These are phyloP conservation scores for Urosaurus nigricauda DNA, from an alignment of 2,797 vertebrate species.

Conservation along the genomic window DNA sequence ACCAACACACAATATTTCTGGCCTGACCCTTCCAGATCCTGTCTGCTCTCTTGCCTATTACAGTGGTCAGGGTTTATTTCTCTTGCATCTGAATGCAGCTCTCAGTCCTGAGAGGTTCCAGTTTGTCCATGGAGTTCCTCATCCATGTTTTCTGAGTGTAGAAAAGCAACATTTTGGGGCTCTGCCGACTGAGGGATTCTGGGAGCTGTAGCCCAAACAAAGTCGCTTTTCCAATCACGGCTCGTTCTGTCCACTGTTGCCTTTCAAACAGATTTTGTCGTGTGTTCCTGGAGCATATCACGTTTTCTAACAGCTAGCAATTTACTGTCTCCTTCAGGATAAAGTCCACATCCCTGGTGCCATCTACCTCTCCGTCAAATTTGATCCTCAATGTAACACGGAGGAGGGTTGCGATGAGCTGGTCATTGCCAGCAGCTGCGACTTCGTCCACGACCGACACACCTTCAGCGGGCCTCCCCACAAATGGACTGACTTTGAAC, in stretches of 20 bases:
- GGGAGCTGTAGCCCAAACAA: too few species aligned
- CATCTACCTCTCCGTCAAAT: conserved; percentile 96
- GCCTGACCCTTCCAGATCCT: neutral
- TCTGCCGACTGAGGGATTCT: too few species aligned
- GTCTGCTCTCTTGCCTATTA: neutral
- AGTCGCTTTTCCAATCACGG: too few species aligned
- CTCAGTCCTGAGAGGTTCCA: too few species aligned
- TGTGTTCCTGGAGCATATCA: too few species aligned
- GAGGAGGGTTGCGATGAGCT: conserved; percentile 97
- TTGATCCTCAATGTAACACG: conserved; percentile 93
- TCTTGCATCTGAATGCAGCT: too few species aligned
- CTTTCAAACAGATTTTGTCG: neutral
- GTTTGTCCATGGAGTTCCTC: too few species aligned
- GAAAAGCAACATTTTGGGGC: too few species aligned
- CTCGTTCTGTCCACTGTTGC: too few species aligned
- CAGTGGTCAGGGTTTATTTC: neutral
- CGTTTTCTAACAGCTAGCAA: neutral
- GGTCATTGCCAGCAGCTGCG: conserved; percentile 92
- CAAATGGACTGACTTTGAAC: conserved; percentile 97
- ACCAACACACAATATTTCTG: too few species aligned
- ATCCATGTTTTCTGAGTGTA: too few species aligned
- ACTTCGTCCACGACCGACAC: conserved; percentile 94
- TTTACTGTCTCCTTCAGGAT: conserved; percentile 81
- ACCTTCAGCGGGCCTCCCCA: conserved; percentile 94
- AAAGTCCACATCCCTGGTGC: conserved; percentile 98